Base-by-base conservation (phyloP, 2,888 invertebrate genomes). In the Folsomia manolachei region DNA sequence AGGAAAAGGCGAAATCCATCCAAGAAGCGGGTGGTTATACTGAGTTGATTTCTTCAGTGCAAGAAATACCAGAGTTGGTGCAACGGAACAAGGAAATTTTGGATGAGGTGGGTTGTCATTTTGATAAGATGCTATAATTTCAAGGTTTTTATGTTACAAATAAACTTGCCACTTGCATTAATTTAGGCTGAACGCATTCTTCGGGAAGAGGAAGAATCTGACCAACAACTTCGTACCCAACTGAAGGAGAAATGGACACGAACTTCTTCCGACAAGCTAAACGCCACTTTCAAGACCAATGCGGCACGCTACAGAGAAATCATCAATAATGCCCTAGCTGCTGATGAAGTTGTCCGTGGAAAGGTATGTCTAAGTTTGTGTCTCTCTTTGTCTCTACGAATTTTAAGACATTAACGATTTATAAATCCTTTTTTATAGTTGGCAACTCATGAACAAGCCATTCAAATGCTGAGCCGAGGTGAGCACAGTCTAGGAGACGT, bases 191-290 rank as follows among this genome's bases (percentile, higher is more conserved):
- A 92, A 81, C 86, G 91, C 74, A 87, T 94, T 88, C 85, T 99
- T 81, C 90, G 91, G 81, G 97, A 97, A 84, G 99, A 99, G 85
- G 90, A 90, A 79, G 89, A 91, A 80, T 93, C 95, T 0, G 99
- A 99, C 84, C 90, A 90, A 81, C 90, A 93, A 82, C 87, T 99
- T 79, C 88, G 94, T 73, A 86, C 87, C 61, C 97, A 98, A 86
- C 97, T 98, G 84, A 94, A 93, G 82, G 92, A 93, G 77, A 90
- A 91, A 76, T 99, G 99, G 99, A 89, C 90, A 1, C 89, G 99
- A 82, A 94, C 94, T 25, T 88, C 93, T 0, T 97, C 97, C 0
- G 89, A 88, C 25, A 90, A 90, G 83, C 88, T 99, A 71, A 98
- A 97, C 0, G 93, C 91, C 82, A 92, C 94, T 82, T 92, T 97